Conservation (phyloP, 2,113 vertebrate species). For the Lagopus muta region DNA sequence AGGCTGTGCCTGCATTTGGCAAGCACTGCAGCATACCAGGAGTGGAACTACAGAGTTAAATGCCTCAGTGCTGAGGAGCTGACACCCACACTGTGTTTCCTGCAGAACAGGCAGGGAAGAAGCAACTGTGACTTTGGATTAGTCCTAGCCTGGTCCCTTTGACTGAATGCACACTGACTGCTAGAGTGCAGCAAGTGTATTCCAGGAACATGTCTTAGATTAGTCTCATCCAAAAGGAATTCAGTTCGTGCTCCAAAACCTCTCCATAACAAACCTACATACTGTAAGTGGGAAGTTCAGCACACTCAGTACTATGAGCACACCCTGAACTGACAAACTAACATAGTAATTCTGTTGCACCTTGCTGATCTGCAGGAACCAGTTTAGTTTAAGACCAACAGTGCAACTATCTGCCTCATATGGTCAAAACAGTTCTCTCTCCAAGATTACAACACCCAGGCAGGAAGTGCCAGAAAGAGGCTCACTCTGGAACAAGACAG, state of each 20-base stretch:
- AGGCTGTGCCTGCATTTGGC: not conserved
- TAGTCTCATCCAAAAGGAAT: constrained; percentile 33
- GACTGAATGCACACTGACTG: not conserved
- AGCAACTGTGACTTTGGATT: not conserved
- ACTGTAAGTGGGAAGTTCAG: not conserved
- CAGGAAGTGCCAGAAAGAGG: not conserved
- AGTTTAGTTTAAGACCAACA: not conserved
- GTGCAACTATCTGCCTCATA: not conserved
- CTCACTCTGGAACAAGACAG: not conserved
- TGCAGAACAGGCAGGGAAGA: not conserved
- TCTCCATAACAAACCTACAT: not conserved
- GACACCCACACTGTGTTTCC: accelerated
- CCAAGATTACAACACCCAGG: not conserved
- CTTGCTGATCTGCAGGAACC: not conserved
- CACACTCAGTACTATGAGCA: not conserved
- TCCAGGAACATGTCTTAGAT: not conserved
- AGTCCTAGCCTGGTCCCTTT: not conserved
- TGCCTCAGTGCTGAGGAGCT: not conserved
- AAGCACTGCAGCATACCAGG: not conserved
- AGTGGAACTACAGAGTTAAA: not conserved
- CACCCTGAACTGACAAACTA: not conserved
- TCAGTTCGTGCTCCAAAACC: constrained; percentile 1
- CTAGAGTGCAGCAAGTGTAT: not conserved
- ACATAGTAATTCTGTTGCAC: not conserved
- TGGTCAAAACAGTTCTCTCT: not conserved